phyloP scores from a whole-genome alignment of 2,113 vertebrate species.

The Arenaria interpres region DNA sequence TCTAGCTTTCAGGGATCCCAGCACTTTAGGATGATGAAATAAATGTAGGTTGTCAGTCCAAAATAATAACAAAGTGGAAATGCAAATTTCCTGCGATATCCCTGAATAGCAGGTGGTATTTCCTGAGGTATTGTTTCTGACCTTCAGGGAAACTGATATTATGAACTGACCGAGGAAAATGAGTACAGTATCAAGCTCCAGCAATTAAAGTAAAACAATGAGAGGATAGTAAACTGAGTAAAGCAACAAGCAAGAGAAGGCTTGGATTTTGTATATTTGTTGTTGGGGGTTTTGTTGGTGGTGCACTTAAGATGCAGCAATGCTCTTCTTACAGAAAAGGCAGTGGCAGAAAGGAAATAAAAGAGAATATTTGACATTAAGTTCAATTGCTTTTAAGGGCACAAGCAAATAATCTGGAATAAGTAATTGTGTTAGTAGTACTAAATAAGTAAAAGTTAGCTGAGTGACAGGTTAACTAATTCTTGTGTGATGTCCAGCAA shows the following conservation, averaged over 20 bases:
- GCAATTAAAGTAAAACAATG: slow-evolving; percentile 47
- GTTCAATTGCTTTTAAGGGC: neutral
- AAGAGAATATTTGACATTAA: neutral
- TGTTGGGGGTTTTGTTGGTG: neutral
- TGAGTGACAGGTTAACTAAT: neutral
- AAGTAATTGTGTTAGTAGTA: neutral
- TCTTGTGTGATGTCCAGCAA: neutral
- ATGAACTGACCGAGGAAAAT: slow-evolving; percentile 65
- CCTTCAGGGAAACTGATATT: slow-evolving; percentile 65
- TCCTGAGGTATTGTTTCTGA: slow-evolving; percentile 74
- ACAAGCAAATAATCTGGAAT: neutral
- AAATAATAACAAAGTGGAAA: slow-evolving; percentile 68
- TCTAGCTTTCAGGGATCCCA: slow-evolving; percentile 12
- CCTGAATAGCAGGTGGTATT: slow-evolving; percentile 72
- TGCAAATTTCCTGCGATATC: slow-evolving; percentile 72
- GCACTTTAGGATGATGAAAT: slow-evolving; percentile 21
- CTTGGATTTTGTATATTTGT: neutral
- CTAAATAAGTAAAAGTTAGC: neutral
- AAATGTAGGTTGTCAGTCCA: slow-evolving; percentile 32
- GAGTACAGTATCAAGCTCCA: slow-evolving; percentile 23
- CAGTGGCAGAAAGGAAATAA: neutral
- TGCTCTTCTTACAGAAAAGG: neutral
- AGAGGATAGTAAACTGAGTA: neutral
- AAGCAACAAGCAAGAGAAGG: neutral
- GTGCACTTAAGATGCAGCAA: neutral